Conservation (phyloP, 2,888 invertebrate species). For the Branchipolynoe longqiensis region DNA sequence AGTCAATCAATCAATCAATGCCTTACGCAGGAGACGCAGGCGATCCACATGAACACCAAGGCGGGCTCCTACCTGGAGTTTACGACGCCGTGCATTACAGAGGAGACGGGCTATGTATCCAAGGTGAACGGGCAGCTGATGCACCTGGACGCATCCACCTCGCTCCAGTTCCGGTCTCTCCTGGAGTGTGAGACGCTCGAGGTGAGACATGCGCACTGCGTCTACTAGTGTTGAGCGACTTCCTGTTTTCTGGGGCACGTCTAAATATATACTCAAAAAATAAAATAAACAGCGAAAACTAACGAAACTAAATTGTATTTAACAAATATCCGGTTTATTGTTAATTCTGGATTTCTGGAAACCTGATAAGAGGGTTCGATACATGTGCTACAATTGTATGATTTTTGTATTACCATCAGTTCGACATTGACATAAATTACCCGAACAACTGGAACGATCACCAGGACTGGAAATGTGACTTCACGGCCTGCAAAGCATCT, state of each 20-base stretch:
- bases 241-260: no score
- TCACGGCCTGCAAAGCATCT: conserved; percentile 97
- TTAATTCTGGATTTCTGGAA: no score
- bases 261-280: no score
- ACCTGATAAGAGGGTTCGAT: no score
- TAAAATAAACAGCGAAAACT: no score
- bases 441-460: conserved; percentile 97
- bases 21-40: conserved; percentile 92
- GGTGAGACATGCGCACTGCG: conserved; percentile 73
- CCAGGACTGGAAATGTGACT: conserved; percentile 94
- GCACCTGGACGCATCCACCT: conserved; percentile 96
- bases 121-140: conserved; percentile 96
- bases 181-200: conserved; percentile 97
- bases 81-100: conserved; percentile 94
- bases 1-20: no score
- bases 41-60: conserved; percentile 96
- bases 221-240: no score
- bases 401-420: no score
- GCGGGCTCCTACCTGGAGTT: conserved; percentile 97
- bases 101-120: conserved; percentile 92
- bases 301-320: no score
- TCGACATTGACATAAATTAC: conserved; percentile 93
- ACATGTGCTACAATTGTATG: no score
- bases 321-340: no score
- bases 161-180: conserved; percentile 94